phyloP scores from a whole-genome alignment of 1,140 invertebrate species.

The Sarcophaga peregrina region DNA sequence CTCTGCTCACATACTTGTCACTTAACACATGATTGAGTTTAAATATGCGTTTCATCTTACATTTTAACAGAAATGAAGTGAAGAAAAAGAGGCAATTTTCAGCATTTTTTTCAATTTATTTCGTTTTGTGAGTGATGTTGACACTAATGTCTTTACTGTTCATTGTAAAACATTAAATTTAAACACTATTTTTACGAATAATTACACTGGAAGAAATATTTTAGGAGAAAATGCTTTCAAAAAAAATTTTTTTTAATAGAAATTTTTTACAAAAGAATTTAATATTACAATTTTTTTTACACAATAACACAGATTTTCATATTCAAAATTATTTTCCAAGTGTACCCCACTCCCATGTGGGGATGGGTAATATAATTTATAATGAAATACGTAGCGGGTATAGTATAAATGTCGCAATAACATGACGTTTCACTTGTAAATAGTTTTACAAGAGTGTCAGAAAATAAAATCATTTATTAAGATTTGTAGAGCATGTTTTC shows the following conservation, averaged over 20 bases:
- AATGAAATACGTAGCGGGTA: neutral
- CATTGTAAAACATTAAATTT: conserved; percentile 3
- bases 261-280: no score
- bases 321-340: no score
- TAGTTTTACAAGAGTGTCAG: neutral
- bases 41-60: conserved; percentile 47
- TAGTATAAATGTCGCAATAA: conserved; percentile 24
- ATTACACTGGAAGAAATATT: neutral
- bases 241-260: no score
- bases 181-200: neutral
- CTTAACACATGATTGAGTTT: conserved; percentile 63
- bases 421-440: conserved; percentile 3
- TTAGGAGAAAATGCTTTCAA: neutral
- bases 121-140: conserved; percentile 35
- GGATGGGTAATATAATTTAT: conserved; percentile 20
- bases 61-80: conserved; percentile 19
- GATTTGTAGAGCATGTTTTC: conserved; percentile 5
- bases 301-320: no score
- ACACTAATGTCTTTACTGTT: conserved; percentile 40
- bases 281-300: no score
- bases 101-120: conserved; percentile 24
- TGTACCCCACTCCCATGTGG: neutral
- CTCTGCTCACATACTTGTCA: conserved; percentile 59
- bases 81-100: conserved; percentile 26
- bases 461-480: conserved; percentile 21